Base-by-base conservation (phyloP, 2,888 invertebrate species). In the Xestoiulus laeticollis region DNA sequence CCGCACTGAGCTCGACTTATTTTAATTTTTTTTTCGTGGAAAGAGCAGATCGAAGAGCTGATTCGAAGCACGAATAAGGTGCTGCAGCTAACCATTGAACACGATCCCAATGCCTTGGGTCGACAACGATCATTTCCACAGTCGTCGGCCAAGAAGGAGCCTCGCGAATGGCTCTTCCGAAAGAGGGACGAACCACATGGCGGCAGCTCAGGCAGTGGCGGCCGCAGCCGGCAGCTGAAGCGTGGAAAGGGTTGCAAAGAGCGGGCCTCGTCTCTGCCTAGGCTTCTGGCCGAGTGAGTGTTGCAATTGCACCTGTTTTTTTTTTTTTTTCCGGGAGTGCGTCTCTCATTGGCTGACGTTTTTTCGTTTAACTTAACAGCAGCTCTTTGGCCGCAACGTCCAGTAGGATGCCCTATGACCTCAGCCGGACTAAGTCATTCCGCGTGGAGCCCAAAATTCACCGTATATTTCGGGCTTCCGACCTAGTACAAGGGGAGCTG, bases 381-480 rank as follows among this genome's bases (percentile, higher is more conserved):
- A 87, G 87, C 33, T 33, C 38, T 16, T 19, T 78, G 38, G 83
- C 84, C 38, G 26, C 87, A 5, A 78, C 85, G 14, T 22, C 59
- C 19, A 85, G 87, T 53, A 90, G 90, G 68, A 91, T 91, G 86
- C 93, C 95, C 85, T 94, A 95, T 89, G 97, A 96, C 91, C 92
- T 98, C 89, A 95, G 96, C 59, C 94, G 98, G 85, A 97, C 98
- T 26, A 95, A 97, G 91, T 98, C 98, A 0, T 98, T 98, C 93
- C 94, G 96, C 82, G 94, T 95, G 6, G 95, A 95, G 90, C 94
- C 95, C 0, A 92, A 93, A 90, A 91, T 91, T 87, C 95, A 93
- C 93, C 94, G 96, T 88, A 97, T 98, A 89, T 98, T 98, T 92
- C 94, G 98, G 4, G 96, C 97, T n/a, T 95, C 95, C 32, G 98